Evolutionary conservation across 1,140 invertebrate genomes (phyloP).

Genomic region (Trachymyrmex cornetzi): DNA sequence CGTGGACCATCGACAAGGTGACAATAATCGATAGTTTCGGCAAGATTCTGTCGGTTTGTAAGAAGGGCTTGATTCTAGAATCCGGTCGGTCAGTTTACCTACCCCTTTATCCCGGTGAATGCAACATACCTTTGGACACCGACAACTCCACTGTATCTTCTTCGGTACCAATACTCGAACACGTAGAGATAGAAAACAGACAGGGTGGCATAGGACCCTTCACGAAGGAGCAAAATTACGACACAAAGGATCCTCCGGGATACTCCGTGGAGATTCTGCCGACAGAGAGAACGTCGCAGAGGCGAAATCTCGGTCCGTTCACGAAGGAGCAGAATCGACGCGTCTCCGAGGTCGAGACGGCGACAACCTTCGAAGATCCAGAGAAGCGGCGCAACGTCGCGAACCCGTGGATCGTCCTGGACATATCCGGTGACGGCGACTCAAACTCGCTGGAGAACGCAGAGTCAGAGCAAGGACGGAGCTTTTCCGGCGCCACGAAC

Average conservation of each 20-base stretch:
- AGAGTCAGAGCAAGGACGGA: conserved; percentile 75
- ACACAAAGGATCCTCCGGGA: conserved; percentile 66
- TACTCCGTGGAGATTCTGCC: conserved; percentile 62
- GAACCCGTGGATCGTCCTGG: conserved; percentile 81
- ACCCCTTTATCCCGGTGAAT: conserved; percentile 92
- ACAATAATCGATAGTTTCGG: conserved; percentile 95
- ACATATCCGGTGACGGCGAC: conserved; percentile 80
- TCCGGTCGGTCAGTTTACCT: conserved; percentile 91
- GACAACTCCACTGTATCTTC: conserved; percentile 72
- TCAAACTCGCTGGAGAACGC: conserved; percentile 82
- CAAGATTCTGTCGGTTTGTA: conserved; percentile 93
- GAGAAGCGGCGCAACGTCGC: conserved; percentile 46
- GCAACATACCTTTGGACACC: conserved; percentile 87
- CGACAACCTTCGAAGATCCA: conserved; percentile 41
- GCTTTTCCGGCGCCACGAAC: conserved; percentile 76
- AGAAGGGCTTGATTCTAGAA: conserved; percentile 91
- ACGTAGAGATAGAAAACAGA: conserved; percentile 63
- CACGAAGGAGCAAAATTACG: conserved; percentile 83
- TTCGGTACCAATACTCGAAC: conserved; percentile 54
- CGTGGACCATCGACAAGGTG: conserved; percentile 94
- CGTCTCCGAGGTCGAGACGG: conserved; percentile 29
- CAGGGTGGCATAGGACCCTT: conserved; percentile 78
- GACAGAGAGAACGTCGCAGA: conserved; percentile 64
- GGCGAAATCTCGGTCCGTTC: conserved; percentile 82
- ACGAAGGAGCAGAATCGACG: conserved; percentile 81